phyloP scores from a whole-genome alignment of 1,140 invertebrate species.

The Gonioctena quinquepunctata region DNA sequence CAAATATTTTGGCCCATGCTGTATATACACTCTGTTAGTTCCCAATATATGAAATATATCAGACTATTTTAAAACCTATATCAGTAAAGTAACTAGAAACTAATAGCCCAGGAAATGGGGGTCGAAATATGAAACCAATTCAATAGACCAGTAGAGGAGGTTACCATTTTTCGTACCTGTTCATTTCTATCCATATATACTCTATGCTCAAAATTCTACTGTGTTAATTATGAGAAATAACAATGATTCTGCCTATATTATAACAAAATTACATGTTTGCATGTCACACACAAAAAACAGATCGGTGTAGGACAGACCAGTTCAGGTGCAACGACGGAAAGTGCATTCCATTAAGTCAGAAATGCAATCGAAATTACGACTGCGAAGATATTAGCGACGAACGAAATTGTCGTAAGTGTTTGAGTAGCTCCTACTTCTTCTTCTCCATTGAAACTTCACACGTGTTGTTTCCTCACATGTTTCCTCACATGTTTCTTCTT shows the following conservation, averaged over 20 bases:
- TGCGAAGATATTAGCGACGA: constrained; percentile 68
- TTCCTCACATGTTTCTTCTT: not conserved
- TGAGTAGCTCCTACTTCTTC: not conserved
- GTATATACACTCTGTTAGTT: too few species aligned
- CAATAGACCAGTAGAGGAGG: too few species aligned
- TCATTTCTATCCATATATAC: too few species aligned
- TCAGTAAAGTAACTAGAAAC: not conserved
- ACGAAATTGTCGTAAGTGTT: constrained; percentile 54
- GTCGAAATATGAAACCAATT: not conserved
- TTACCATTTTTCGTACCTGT: too few species aligned
- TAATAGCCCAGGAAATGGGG: not conserved
- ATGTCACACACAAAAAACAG: constrained; percentile 40
- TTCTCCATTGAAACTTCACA: not conserved
- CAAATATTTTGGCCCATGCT: too few species aligned
- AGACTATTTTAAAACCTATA: not conserved
- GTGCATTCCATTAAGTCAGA: constrained; percentile 56
- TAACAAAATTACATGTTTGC: constrained; percentile 36
- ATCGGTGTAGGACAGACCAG: constrained; percentile 33
- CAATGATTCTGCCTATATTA: too few species aligned
- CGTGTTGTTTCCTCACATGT: not conserved
- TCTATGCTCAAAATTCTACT: too few species aligned
- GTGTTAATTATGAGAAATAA: too few species aligned
- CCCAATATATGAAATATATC: too few species aligned
- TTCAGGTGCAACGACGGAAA: constrained; percentile 67
- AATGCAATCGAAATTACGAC: constrained; percentile 63